phyloP scores from a whole-genome alignment of 2,113 vertebrate species.

The Mesembrinibis cayennensis region DNA sequence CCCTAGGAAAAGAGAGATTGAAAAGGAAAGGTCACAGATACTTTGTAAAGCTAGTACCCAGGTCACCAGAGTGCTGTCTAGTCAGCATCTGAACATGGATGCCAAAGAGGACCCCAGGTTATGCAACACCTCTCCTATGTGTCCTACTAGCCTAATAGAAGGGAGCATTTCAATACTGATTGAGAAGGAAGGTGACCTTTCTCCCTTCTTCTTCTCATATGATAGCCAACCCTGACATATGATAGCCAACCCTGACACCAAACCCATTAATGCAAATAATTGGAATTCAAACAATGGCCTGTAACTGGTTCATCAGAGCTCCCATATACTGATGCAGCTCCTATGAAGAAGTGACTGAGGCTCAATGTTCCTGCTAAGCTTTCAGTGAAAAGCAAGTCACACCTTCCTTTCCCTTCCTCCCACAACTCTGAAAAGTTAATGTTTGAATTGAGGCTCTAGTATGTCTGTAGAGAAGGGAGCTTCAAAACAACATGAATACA shows the following conservation, averaged over 20 bases:
- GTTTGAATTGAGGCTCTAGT: not conserved
- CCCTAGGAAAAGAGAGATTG: not conserved
- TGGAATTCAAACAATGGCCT: not conserved
- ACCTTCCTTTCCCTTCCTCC: not conserved
- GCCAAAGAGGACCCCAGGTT: not conserved
- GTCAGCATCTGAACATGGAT: not conserved
- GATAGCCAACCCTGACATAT: not conserved
- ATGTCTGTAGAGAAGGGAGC: not conserved
- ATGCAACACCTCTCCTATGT: fast-evolving
- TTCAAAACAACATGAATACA: not conserved
- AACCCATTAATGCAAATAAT: not conserved
- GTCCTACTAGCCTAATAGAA: not conserved
- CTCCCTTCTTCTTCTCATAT: not conserved
- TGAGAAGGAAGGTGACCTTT: not conserved
- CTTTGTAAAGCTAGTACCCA: not conserved
- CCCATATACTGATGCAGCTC: not conserved
- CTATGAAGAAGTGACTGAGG: not conserved
- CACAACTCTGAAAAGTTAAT: not conserved
- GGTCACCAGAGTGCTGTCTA: not conserved
- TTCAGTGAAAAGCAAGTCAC: not conserved
- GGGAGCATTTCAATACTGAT: not conserved
- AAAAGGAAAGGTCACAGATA: not conserved
- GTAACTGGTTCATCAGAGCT: not conserved
- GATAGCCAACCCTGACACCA: not conserved
- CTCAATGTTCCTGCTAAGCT: not conserved